Conservation (phyloP, 2,888 invertebrate genomes). For the Athrips mouffetella region DNA sequence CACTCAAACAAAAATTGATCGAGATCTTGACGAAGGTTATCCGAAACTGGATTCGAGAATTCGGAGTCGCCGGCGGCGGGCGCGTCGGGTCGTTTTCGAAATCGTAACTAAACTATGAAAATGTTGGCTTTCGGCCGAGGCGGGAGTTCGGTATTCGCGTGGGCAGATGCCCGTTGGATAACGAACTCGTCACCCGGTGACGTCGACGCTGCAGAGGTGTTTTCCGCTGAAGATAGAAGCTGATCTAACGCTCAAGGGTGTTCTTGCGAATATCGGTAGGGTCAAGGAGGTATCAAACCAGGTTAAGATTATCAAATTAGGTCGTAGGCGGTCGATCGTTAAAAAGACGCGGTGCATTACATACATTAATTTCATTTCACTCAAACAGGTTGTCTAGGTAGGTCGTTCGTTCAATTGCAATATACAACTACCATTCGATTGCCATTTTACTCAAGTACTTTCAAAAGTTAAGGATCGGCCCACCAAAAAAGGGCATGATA, state of each 20-base stretch:
- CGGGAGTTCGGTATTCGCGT: constrained; percentile 68
- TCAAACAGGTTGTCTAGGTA: too few species aligned
- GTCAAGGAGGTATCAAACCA: constrained; percentile 3
- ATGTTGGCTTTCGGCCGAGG: constrained; percentile 71
- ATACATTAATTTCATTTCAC: too few species aligned
- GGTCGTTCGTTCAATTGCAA: too few species aligned
- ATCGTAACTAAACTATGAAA: constrained; percentile 78
- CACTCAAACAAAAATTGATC: constrained; percentile 49
- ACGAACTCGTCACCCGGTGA: constrained; percentile 60
- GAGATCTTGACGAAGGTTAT: constrained; percentile 63
- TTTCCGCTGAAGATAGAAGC: constrained; percentile 70
- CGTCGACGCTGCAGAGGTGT: constrained; percentile 73
- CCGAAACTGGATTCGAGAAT: constrained; percentile 60
- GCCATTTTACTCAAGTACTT: too few species aligned
- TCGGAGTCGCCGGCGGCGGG: constrained; percentile 75
- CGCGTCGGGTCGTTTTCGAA: constrained; percentile 79
- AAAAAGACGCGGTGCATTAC: neutral
- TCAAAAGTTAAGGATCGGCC: too few species aligned
- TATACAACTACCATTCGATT: too few species aligned
- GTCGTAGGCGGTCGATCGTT: neutral
- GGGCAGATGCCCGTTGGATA: constrained; percentile 70
- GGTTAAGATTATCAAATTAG: neutral
- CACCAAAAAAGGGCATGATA: too few species aligned
- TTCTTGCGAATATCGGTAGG: neutral
- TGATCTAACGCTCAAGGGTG: constrained; percentile 45